phyloP scores from a whole-genome alignment of 1,140 invertebrate species.

The Euwallacea fornicatus region DNA sequence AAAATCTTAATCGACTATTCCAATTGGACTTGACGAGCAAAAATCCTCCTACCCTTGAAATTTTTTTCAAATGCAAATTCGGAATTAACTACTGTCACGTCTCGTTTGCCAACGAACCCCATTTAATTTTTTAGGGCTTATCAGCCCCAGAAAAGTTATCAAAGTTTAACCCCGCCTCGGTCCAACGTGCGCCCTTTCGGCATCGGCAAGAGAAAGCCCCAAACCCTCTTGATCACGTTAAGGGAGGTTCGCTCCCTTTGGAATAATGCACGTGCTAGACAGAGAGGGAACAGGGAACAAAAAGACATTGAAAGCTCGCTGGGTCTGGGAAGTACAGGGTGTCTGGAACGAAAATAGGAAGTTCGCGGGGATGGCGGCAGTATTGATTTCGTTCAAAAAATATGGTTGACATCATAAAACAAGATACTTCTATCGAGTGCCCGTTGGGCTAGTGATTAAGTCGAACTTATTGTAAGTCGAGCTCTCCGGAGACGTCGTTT shows the following conservation, averaged over 20 bases:
- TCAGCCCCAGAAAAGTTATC: slow-evolving; percentile 10
- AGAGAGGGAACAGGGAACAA: slow-evolving; percentile 9
- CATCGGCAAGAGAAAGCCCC: slow-evolving; percentile 10
- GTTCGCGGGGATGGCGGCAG: slow-evolving; percentile 5
- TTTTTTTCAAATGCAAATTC: not conserved
- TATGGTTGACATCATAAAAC: not conserved
- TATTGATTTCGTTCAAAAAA: slow-evolving; percentile 6
- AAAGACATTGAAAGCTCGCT: slow-evolving; percentile 3
- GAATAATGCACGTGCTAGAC: slow-evolving; percentile 10
- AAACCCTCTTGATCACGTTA: slow-evolving; percentile 30
- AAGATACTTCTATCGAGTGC: not conserved
- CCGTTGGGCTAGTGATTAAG: no score
- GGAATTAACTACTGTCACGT: slow-evolving; percentile 3
- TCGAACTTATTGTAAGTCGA: no score
- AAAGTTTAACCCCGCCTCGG: slow-evolving; percentile 22
- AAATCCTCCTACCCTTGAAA: no score
- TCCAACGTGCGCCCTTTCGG: slow-evolving; percentile 15
- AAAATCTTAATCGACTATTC: no score
- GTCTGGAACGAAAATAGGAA: slow-evolving; percentile 15
- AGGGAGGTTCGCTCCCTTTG: slow-evolving; percentile 18
- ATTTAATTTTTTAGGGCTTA: slow-evolving; percentile 28
- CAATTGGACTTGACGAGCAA: no score
- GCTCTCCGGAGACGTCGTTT: no score
- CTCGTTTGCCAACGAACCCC: slow-evolving; percentile 13
- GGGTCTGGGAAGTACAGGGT: slow-evolving; percentile 14